Conservation (phyloP, 2,113 vertebrate species). For the Bujurquina vittata region DNA sequence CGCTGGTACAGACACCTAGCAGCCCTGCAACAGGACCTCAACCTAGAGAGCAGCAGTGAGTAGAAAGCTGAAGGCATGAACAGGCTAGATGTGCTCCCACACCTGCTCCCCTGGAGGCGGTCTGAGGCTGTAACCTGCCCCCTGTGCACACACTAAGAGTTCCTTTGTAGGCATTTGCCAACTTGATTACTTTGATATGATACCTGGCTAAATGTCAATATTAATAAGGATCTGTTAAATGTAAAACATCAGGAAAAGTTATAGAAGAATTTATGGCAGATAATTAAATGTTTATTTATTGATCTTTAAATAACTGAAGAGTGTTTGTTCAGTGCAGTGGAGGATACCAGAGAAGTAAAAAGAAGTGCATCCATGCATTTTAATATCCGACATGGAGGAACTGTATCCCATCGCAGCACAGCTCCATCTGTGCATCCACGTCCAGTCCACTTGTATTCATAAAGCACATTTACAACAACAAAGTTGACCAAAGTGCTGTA, state of each 20-base stretch:
- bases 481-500: too few relatives aligned
- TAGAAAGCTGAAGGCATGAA: slow-evolving; percentile 72
- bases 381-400: too few relatives aligned
- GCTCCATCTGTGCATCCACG: too few relatives aligned
- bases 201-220: neutral
- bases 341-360: neutral
- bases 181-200: too few relatives aligned
- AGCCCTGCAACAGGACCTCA: slow-evolving; percentile 84
- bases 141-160: neutral
- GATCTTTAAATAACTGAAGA: neutral
- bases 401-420: too few relatives aligned
- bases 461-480: too few relatives aligned
- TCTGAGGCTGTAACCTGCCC: neutral
- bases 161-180: neutral
- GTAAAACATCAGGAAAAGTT: neutral
- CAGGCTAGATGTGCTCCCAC: neutral
- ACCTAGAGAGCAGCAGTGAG: slow-evolving; percentile 89
- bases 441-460: too few relatives aligned
- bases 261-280: neutral
- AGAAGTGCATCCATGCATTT: neutral
- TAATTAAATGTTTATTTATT: neutral
- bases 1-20: slow-evolving; percentile 96
- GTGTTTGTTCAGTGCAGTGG: neutral
- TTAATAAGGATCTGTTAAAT: neutral
- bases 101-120: neutral